Conservation (phyloP, 2,113 vertebrate species). For the Crotalus helleri region DNA sequence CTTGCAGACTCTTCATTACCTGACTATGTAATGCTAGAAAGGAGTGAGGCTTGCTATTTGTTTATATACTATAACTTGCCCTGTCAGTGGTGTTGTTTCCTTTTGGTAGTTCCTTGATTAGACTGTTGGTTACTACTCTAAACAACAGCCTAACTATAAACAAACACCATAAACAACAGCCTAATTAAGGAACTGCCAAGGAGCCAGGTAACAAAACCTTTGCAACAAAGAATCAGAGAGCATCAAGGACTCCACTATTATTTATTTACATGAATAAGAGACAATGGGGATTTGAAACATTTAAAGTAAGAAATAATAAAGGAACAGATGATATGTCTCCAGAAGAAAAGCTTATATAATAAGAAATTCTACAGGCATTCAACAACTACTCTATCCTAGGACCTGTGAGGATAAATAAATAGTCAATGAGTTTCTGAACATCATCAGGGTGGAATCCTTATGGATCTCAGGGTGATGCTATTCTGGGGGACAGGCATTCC, state of each 20-base stretch:
- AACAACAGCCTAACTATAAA: background rate
- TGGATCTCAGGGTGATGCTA: background rate
- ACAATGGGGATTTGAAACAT: background rate
- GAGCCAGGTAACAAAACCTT: background rate
- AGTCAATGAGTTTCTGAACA: background rate
- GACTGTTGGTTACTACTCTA: background rate
- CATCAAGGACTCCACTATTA: background rate
- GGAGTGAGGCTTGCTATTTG: background rate
- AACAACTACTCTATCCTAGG: background rate
- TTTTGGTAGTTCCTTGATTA: background rate
- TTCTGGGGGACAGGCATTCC: background rate
- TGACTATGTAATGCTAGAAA: background rate
- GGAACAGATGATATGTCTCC: background rate
- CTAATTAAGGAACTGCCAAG: background rate
- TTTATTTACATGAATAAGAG: background rate
- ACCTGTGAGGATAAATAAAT: background rate
- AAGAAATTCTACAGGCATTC: background rate
- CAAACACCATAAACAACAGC: background rate
- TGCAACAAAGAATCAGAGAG: background rate
- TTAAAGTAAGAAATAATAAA: background rate
- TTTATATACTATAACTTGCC: background rate
- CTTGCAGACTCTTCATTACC: background rate
- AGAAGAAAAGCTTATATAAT: background rate
- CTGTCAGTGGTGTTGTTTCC: background rate
- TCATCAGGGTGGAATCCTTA: background rate